Conservation (phyloP, 2,888 invertebrate genomes). For the Agonopterix alstromeriana region DNA sequence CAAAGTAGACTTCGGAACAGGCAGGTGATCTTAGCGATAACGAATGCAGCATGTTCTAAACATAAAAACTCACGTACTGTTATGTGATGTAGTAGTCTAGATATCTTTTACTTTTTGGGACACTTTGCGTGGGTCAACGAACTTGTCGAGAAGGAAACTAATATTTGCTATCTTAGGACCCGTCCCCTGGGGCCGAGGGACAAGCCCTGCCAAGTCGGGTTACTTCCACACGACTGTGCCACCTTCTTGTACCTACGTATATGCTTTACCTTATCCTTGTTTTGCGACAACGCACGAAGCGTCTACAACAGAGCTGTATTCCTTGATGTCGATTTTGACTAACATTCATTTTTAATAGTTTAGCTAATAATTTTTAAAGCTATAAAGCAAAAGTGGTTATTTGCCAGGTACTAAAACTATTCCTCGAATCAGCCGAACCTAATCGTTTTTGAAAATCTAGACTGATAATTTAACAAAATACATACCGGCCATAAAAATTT, state of each 20-base stretch:
- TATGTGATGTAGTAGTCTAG: constrained; percentile 31
- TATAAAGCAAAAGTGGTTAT: too few relatives aligned
- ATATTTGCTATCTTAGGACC: constrained; percentile 62
- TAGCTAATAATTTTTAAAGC: too few relatives aligned
- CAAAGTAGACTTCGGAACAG: background rate
- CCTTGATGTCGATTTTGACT: too few relatives aligned
- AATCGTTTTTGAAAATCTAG: too few relatives aligned
- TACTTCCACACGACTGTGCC: constrained; percentile 56
- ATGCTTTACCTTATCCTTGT: background rate
- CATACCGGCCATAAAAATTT: background rate
- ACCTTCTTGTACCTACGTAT: constrained; percentile 12
- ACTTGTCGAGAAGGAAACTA: constrained; percentile 61
- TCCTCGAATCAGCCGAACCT: too few relatives aligned
- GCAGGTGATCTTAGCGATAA: constrained; percentile 17
- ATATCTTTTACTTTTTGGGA: constrained; percentile 36
- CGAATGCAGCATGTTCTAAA: constrained; percentile 18
- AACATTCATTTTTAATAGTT: too few relatives aligned
- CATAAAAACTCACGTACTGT: constrained; percentile 24
- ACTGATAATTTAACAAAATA: too few relatives aligned
- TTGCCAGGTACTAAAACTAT: too few relatives aligned
- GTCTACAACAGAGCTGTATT: too few relatives aligned
- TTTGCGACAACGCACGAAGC: too few relatives aligned
- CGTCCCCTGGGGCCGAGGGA: constrained; percentile 50
- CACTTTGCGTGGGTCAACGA: constrained; percentile 62
- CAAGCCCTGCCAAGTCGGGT: constrained; percentile 49